Conservation (phyloP, 2,113 vertebrate species). For the Polyodon spathula region DNA sequence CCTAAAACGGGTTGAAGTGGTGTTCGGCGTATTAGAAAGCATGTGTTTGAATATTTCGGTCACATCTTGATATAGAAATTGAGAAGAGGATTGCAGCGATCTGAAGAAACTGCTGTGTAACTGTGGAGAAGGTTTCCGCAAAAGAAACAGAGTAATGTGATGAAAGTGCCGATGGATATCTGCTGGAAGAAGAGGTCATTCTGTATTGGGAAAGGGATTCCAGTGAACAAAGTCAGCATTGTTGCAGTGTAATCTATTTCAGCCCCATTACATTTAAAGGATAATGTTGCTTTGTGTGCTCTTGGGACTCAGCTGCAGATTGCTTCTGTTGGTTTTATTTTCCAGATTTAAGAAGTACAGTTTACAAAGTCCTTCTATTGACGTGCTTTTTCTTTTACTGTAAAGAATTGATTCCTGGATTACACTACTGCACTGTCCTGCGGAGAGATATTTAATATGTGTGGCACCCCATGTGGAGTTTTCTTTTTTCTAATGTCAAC, state of each 20-base stretch:
- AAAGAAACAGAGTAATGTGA: constrained; percentile 43
- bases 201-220: constrained; percentile 14
- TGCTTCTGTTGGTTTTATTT: not conserved
- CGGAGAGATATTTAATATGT: too few species aligned
- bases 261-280: constrained; percentile 1
- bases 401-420: not conserved
- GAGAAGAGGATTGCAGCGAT: constrained; percentile 17
- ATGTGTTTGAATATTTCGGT: too few species aligned
- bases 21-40: not conserved
- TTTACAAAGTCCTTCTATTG: not conserved
- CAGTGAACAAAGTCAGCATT: constrained; percentile 25
- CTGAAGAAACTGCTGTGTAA: constrained; percentile 22
- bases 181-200: constrained; percentile 29
- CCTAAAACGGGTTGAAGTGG: too few species aligned
- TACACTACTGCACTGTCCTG: too few species aligned
- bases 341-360: not conserved
- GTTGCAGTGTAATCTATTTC: constrained; percentile 18
- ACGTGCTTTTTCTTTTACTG: not conserved
- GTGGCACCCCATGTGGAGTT: too few species aligned
- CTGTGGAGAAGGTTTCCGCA: constrained; percentile 42
- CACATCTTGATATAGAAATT: too few species aligned
- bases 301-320: not conserved
- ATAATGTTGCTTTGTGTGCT: constrained; percentile 1
- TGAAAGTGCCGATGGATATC: constrained; percentile 43
- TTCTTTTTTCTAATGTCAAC: too few species aligned